Conservation (phyloP, 2,888 invertebrate species). For the Phasia obesa region DNA sequence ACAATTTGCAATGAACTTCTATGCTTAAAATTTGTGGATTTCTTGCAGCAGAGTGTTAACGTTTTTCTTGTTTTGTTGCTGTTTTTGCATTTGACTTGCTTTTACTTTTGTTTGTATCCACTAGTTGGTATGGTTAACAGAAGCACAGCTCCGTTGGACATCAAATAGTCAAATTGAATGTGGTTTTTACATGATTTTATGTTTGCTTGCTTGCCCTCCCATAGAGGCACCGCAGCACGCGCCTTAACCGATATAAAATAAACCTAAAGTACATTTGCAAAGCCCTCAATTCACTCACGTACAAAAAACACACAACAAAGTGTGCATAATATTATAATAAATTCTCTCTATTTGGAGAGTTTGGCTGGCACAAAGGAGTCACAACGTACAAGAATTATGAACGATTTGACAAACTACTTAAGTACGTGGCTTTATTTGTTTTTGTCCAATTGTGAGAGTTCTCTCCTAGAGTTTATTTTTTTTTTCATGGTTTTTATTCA, state of each 20-base stretch:
- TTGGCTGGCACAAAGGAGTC: conserved; percentile 27
- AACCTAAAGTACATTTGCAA: conserved; percentile 15
- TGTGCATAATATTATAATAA: conserved; percentile 53
- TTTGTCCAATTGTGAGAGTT: conserved; percentile 43
- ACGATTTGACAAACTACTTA: conserved; percentile 58
- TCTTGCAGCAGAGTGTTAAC: conserved; percentile 9
- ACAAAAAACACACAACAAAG: conserved; percentile 45
- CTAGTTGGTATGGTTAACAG: conserved; percentile 51
- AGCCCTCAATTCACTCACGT: conserved; percentile 34
- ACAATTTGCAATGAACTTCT: conserved; percentile 19
- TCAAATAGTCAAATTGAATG: conserved; percentile 70
- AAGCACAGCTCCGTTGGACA: conserved; percentile 73
- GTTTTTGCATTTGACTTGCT: conserved; percentile 52
- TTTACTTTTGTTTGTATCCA: conserved; percentile 3
- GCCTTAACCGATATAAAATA: conserved; percentile 71
- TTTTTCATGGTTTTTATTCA: neutral
- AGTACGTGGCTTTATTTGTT: conserved; percentile 53
- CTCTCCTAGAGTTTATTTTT: conserved; percentile 20
- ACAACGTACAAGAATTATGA: conserved; percentile 19
- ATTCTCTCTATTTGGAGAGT: conserved; percentile 51
- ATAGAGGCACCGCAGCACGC: conserved; percentile 82
- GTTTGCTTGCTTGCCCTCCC: conserved; percentile 78
- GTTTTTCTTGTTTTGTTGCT: neutral
- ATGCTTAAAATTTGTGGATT: conserved; percentile 15
- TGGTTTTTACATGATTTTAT: conserved; percentile 70